Base-by-base conservation (phyloP, 1,140 invertebrate species). In the Belonocnema kinseyi region DNA sequence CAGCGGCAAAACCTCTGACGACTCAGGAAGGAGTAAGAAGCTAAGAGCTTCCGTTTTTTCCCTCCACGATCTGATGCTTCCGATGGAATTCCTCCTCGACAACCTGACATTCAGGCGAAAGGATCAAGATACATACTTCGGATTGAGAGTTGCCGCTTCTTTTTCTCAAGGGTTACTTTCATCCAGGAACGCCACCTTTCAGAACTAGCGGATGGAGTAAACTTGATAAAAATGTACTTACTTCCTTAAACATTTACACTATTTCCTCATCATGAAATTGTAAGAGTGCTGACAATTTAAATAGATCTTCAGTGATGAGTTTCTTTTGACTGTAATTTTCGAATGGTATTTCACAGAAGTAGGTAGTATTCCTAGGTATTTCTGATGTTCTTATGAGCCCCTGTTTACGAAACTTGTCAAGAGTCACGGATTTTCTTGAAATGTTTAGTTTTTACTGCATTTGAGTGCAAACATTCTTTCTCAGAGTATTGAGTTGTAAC, bases 41-140 rank as follows among this genome's bases (percentile, higher is more conserved):
- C 61, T 46, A 66, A 54, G 53, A 14, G 61, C 61, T 66, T 66
- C 61, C 33, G 61, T 66, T 66, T 66, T 66, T 66, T 66, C 21
- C 58, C 26, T n/a, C 26, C 61, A n/a, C 61, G 14, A 40, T 66
- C 33, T 46, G 26, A 66, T 66, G 33, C 61, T 66, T 66, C 61
- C 61, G 61, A 66, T 66, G 33, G 61, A 66, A 66, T 66, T 66
- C 61, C 61, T 46, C 40, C 26, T 66, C 40, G 61, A 66, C 61
- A 66, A 66, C 26, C 61, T 66, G 61, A 46, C 61, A 66, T 66
- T 40, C 26, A 33, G 40, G 16, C 53, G 53, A 66, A 66, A 33
- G 33, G 61, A 66, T 40, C 61, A 66, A 33, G 58, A 54, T 54
- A 54, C 17, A 54, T 54, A 54, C 53, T 19, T 54, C 53, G 53